These are phyloP conservation scores for Chionomys nivalis DNA, from an alignment of 2,113 vertebrate species.

Conservation along the genomic window DNA sequence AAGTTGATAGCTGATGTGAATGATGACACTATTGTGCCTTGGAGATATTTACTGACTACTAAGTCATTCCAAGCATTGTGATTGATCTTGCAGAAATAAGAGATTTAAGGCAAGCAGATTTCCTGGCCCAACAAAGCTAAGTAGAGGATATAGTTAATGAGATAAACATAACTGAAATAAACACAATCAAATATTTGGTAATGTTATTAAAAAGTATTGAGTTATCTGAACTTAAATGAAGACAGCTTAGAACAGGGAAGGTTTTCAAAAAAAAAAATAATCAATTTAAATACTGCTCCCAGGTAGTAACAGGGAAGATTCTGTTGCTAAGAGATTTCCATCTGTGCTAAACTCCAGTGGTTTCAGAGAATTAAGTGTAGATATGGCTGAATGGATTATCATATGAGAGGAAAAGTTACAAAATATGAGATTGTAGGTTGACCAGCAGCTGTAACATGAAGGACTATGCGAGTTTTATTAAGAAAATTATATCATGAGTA, in stretches of 20 bases:
- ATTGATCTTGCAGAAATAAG: neutral
- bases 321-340: no score
- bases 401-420: no score
- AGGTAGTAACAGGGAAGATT: neutral
- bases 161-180: neutral
- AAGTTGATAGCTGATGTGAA: neutral
- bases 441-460: no score
- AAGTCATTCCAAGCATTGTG: neutral
- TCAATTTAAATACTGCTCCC: neutral
- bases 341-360: no score
- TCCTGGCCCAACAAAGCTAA: neutral
- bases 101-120: neutral
- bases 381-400: no score
- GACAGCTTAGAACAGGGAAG: neutral
- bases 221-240: neutral
- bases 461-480: no score
- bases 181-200: neutral
- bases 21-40: neutral
- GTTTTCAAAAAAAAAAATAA: neutral
- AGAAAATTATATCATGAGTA: neutral
- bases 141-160: neutral
- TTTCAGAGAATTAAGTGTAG: no score
- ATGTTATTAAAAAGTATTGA: neutral
- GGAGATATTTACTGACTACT: neutral
- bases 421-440: no score